Conservation (phyloP, 2,113 vertebrate genomes). For the Chroicocephalus ridibundus region DNA sequence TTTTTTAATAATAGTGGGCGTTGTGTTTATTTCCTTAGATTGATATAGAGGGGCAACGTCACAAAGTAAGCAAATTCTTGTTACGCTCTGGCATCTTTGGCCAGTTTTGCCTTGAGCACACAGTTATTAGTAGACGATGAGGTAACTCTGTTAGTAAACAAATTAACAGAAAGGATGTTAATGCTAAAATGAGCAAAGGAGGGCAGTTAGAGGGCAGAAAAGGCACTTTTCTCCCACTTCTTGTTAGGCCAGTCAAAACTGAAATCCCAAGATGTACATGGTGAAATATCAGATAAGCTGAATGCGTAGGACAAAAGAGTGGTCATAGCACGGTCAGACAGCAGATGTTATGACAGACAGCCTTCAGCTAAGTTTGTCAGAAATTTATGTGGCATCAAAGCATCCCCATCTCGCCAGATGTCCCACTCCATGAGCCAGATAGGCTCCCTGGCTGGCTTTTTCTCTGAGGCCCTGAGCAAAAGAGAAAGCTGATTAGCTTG, state of each 20-base stretch:
- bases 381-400: constrained; percentile 50
- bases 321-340: neutral
- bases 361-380: constrained; percentile 31
- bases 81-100: neutral
- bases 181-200: neutral
- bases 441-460: constrained; percentile 5
- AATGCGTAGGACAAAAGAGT: neutral
- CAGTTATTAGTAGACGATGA: neutral
- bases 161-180: neutral
- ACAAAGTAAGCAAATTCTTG: neutral
- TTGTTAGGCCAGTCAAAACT: neutral
- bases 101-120: neutral
- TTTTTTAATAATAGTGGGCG: neutral
- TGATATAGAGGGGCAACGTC: neutral
- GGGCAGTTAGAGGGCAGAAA: neutral
- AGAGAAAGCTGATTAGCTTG: constrained; percentile 33
- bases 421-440: neutral
- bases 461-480: neutral
- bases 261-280: neutral
- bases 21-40: neutral
- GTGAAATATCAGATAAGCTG: neutral
- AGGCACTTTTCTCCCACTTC: neutral
- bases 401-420: constrained; percentile 1
- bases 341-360: constrained; percentile 43
- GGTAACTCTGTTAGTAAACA: neutral